Evolutionary conservation across 2,888 invertebrate genomes (phyloP).

Genomic region (Drosophila nr. medialis): DNA sequence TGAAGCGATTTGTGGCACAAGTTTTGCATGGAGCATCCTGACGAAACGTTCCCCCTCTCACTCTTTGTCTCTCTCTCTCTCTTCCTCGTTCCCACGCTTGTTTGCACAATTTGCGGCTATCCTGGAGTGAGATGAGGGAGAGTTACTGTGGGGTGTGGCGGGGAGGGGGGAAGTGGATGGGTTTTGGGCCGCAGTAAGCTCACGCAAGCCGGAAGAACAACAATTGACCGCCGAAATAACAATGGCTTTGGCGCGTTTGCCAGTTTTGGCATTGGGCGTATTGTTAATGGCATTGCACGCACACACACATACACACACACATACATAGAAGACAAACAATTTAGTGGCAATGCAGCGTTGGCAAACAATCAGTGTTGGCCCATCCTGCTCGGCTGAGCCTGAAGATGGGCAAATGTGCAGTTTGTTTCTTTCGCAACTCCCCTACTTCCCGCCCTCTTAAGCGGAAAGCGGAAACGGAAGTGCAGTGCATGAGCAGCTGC

Average conservation of each 20-base stretch:
- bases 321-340: conserved; percentile 65
- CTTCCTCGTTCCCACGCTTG: conserved; percentile 64
- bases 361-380: conserved; percentile 69
- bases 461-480: conserved; percentile 66
- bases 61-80: background rate
- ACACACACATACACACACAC: conserved; percentile 28
- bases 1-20: conserved; percentile 81
- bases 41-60: conserved; percentile 13
- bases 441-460: conserved; percentile 12
- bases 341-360: conserved; percentile 76
- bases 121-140: background rate
- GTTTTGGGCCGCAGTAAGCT: conserved; percentile 62
- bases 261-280: conserved; percentile 81
- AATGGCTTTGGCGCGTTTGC: conserved; percentile 79
- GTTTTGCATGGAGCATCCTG: conserved; percentile 65
- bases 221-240: conserved; percentile 80
- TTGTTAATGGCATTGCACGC: conserved; percentile 75
- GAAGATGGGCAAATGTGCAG: conserved; percentile 33
- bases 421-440: conserved; percentile 12
- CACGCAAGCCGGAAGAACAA: conserved; percentile 80
- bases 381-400: conserved; percentile 16
- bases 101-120: conserved; percentile 74
- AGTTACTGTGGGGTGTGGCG: background rate
- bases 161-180: background rate
- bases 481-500: conserved; percentile 42